Evolutionary conservation across 2,113 vertebrate species (phyloP), one percentile per base, ranked within the genome.

Genomic region (Turnix velox): DNA sequence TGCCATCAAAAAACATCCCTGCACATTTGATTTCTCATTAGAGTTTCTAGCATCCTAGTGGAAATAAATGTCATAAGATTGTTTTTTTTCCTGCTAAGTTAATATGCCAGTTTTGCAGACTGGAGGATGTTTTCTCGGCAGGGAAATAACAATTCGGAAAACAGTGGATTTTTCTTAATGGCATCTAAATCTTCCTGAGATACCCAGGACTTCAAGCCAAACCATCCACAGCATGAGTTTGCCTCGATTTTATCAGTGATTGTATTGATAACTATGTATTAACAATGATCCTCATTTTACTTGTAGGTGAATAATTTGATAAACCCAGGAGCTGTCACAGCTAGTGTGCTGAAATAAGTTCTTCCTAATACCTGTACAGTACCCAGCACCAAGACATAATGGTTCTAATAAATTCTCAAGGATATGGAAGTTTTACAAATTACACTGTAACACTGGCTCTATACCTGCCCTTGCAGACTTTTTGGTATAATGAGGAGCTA

Each of bases 61-160:
- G 69, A 81, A 94, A 93, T 86, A 92, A 83, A 86, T 31, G 33
- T 73, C 42, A 27, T 20, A 72, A 72, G 69, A 92, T 85, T 74
- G n/a, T 65, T 89, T 87, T 89, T 87, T 77, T 57, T 75, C 57
- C 37, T 59, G 33, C 23, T 81, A 71, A 92, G 59, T 80, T 91
- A 87, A 69, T 95, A 68, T 43, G 40, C 33, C 84, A 54, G 12
- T 33, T 83, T 88, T 94, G 46, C 43, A 84, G 46, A 48, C 33
- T 75, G 27, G 25, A 71, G 57, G 16, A 48, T 78, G 30, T 66
- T 86, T 84, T 80, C 76, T 92, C 65, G 77, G n/a, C 84, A 80
- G 37, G 84, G 91, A 95, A 94, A 88, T 31, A 43, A 83, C 90
- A 90, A 84, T 66, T 91, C 63, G 74, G 73, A 79, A 93, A 92